Percentiles rank a stretch among this genome's conserved stretches.
Evolutionary conservation across 2,113 vertebrate genomes (phyloP).

Genomic region (Astur gentilis): DNA sequence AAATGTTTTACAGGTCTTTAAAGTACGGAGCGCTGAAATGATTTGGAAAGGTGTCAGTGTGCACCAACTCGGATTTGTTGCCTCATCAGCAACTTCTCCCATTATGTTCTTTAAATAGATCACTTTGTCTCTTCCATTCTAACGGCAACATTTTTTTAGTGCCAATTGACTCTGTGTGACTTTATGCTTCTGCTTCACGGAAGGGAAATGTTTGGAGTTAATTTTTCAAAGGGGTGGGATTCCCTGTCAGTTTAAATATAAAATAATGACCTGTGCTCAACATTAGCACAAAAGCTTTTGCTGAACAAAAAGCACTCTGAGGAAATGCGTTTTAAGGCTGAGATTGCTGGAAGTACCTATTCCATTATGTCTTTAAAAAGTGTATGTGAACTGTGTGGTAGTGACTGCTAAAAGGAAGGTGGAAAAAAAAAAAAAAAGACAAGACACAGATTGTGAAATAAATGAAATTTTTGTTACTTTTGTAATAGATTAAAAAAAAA

Average conservation of each 20-base stretch:
- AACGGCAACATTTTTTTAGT: neutral
- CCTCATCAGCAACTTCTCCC: neutral
- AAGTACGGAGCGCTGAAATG: neutral
- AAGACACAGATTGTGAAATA: neutral
- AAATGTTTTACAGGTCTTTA: neutral
- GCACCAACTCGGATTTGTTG: neutral
- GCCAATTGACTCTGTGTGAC: neutral
- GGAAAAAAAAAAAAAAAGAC: neutral
- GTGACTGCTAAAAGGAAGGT: neutral
- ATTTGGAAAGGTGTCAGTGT: neutral
- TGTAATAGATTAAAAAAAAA: neutral
- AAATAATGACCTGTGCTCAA: neutral
- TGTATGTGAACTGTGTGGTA: neutral
- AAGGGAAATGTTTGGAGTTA: neutral
- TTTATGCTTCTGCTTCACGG: neutral
- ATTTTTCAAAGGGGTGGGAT: neutral
- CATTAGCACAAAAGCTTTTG: neutral
- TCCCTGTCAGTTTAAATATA: neutral
- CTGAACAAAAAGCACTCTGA: neutral
- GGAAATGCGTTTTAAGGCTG: neutral
- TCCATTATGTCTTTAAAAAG: neutral
- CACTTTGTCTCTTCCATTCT: accelerated
- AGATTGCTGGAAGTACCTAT: neutral
- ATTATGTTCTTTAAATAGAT: neutral
- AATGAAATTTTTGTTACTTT: neutral